Conservation (phyloP, 2,113 vertebrate genomes). For the Sinocyclocheilus grahami region DNA sequence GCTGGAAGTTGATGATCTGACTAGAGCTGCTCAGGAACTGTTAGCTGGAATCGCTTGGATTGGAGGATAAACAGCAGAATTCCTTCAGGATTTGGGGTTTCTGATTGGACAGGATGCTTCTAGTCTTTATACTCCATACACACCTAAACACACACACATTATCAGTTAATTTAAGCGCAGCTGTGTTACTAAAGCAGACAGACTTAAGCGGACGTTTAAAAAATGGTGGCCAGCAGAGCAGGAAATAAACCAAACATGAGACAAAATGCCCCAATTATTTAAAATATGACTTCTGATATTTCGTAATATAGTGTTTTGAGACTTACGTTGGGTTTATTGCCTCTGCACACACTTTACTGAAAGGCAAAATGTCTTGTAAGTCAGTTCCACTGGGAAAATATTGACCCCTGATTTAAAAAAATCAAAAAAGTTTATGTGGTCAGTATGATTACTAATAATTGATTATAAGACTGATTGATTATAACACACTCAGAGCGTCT, state of each 20-base stretch:
- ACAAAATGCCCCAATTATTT: neutral
- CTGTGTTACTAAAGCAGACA: neutral
- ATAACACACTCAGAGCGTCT: neutral
- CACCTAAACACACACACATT: neutral
- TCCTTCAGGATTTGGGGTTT: neutral
- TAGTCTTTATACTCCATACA: neutral
- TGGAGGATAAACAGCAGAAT: neutral
- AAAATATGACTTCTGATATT: neutral
- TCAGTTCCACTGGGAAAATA: too few species aligned
- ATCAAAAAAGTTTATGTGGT: too few species aligned
- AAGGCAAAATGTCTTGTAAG: neutral
- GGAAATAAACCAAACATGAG: neutral
- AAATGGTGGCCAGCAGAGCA: neutral
- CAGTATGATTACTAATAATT: too few species aligned
- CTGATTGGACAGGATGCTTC: neutral
- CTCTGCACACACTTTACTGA: neutral
- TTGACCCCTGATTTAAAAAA: too few species aligned
- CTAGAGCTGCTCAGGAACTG: neutral
- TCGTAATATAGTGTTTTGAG: too few species aligned
- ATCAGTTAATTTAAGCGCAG: neutral
- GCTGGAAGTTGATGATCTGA: neutral
- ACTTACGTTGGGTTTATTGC: too few species aligned
- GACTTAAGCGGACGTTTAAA: neutral
- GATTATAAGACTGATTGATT: too few species aligned
- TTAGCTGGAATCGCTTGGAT: neutral